Evolutionary conservation across 2,113 vertebrate genomes (phyloP).

Genomic region (Clarias magur): DNA sequence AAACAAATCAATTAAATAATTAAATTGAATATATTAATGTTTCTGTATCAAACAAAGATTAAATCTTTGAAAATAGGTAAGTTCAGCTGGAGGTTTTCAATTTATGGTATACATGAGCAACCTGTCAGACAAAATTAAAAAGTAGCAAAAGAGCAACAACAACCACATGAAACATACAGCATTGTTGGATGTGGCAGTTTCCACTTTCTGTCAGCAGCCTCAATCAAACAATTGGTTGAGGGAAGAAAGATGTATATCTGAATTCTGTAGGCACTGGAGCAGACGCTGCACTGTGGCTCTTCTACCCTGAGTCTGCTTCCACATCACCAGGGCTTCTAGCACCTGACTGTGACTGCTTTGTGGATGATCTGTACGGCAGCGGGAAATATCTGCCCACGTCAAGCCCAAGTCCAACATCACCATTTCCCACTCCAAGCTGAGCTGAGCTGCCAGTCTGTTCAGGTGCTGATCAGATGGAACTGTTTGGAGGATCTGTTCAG

Average conservation of each 20-base stretch:
- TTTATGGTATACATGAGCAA: background rate
- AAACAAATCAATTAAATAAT: background rate
- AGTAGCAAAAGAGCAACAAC: background rate
- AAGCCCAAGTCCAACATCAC: conserved; percentile 83
- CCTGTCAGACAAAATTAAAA: background rate
- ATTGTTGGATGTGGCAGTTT: background rate
- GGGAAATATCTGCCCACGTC: conserved; percentile 77
- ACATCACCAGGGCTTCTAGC: conserved; percentile 81
- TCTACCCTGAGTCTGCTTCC: conserved; percentile 79
- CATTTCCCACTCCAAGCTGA: conserved; percentile 85
- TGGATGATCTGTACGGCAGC: conserved; percentile 82
- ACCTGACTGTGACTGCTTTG: conserved; percentile 79
- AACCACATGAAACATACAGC: background rate
- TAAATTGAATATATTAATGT: background rate
- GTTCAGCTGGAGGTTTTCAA: background rate
- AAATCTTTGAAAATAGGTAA: background rate
- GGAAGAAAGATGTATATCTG: conserved; percentile 76
- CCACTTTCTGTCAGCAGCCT: conserved; percentile 39
- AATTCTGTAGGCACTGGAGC: conserved; percentile 66
- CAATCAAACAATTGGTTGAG: conserved; percentile 74
- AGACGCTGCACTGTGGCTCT: conserved; percentile 79
- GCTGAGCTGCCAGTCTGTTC: conserved; percentile 76
- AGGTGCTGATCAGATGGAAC: conserved; percentile 84
- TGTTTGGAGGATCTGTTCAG: conserved; percentile 66
- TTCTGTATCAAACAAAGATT: background rate